Conservation (phyloP, 2,888 invertebrate genomes). For the Eretmocerus hayati region DNA sequence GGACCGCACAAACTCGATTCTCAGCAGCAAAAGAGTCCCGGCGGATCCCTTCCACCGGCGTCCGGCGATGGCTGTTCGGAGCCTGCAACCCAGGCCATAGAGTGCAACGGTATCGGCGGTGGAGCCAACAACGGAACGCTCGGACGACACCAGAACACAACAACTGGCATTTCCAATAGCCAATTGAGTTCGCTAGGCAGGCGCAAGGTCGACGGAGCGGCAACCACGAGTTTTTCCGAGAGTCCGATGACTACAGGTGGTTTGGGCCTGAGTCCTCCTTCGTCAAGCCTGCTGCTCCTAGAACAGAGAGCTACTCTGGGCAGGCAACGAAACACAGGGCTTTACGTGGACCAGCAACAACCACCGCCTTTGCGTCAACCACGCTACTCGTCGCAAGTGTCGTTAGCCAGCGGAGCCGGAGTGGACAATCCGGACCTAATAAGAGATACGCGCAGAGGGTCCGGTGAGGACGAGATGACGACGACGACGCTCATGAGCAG, state of each 20-base stretch:
- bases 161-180: background rate
- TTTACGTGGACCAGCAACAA: background rate
- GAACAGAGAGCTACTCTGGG: constrained; percentile 62
- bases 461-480: constrained; percentile 30
- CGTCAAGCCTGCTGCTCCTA: constrained; percentile 60
- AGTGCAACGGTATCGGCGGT: constrained; percentile 10
- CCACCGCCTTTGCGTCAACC: constrained; percentile 49
- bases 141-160: constrained; percentile 23
- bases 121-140: constrained; percentile 24
- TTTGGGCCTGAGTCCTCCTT: constrained; percentile 61
- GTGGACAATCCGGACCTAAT: constrained; percentile 80
- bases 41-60: constrained; percentile 24
- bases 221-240: constrained; percentile 43
- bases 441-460: constrained; percentile 59
- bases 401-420: constrained; percentile 56
- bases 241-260: constrained; percentile 43
- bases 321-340: constrained; percentile 49
- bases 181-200: constrained; percentile 27
- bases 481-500: constrained; percentile 31
- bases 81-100: too few species aligned
- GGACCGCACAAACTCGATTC: constrained; percentile 68
- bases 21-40: constrained; percentile 58
- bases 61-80: too few species aligned
- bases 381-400: constrained; percentile 63
- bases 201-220: constrained; percentile 18